Percentiles rank a stretch among this genome's conserved stretches.
Conservation (phyloP, 2,888 invertebrate genomes). For the Spodoptera picta region DNA sequence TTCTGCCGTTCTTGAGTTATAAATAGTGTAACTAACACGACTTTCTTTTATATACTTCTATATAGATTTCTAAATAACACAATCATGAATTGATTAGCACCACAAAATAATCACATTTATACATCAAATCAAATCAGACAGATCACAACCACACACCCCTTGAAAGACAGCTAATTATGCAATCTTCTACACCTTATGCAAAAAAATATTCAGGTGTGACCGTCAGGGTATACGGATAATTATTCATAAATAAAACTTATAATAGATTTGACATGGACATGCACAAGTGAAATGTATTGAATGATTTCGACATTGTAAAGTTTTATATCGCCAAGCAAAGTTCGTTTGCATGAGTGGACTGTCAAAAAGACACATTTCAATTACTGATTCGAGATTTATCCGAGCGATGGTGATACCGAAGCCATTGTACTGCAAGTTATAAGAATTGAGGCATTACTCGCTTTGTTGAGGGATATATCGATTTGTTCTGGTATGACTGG, state of each 20-base stretch:
- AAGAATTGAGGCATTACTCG: conserved; percentile 27
- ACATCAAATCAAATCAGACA: conserved; percentile 7
- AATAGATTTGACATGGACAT: conserved; percentile 20
- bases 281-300: conserved; percentile 21
- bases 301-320: conserved; percentile 27
- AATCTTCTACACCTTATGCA: conserved; percentile 5
- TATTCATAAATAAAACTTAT: conserved; percentile 20
- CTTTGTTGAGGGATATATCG: background rate
- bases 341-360: conserved; percentile 65
- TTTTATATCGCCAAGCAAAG: conserved; percentile 62
- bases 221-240: conserved; percentile 9
- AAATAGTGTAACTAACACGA: too few relatives aligned
- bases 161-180: conserved; percentile 6
- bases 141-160: background rate
- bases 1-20: too few relatives aligned
- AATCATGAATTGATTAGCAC: background rate
- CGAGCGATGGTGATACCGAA: conserved; percentile 64
- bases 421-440: conserved; percentile 52
- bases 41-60: too few relatives aligned
- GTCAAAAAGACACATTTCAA: conserved; percentile 75
- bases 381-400: conserved; percentile 72
- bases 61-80: background rate
- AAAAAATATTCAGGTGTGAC: conserved; percentile 10
- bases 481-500: background rate
- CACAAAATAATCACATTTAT: background rate